Evolutionary conservation across 2,888 invertebrate genomes (phyloP).

Genomic region (Antitype chi): DNA sequence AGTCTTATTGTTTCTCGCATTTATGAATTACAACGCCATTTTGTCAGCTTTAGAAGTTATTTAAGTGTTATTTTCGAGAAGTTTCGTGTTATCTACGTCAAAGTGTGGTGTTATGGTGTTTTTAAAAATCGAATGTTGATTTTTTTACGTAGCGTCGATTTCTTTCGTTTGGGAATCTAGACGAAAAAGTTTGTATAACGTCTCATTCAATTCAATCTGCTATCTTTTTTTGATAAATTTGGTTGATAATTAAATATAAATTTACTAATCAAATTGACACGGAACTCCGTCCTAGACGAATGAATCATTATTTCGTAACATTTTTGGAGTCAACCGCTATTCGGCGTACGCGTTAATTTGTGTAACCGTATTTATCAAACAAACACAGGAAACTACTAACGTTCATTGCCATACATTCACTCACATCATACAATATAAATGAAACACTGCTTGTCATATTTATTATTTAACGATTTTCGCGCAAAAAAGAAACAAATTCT

Average conservation of each 20-base stretch:
- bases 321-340: constrained; percentile 40
- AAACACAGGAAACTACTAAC: constrained; percentile 23
- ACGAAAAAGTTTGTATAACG: constrained; percentile 58
- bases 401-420: constrained; percentile 12
- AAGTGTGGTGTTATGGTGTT: constrained; percentile 53
- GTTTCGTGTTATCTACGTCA: constrained; percentile 21
- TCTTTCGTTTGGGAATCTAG: constrained; percentile 15
- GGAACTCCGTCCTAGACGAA: constrained; percentile 32
- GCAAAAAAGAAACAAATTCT: constrained; percentile 31
- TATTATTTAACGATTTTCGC: constrained; percentile 23
- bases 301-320: constrained; percentile 56
- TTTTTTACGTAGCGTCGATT: constrained; percentile 64
- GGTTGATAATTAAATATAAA: not conserved
- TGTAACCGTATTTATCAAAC: constrained; percentile 45
- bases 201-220: not conserved
- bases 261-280: constrained; percentile 25
- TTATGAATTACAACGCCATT: constrained; percentile 85
- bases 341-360: constrained; percentile 42
- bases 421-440: not conserved
- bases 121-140: constrained; percentile 57
- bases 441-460: not conserved
- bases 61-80: constrained; percentile 64
- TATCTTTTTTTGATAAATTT: constrained; percentile 2
- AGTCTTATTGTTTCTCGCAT: constrained; percentile 83
- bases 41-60: constrained; percentile 73